phyloP scores from a whole-genome alignment of 2,797 vertebrate genomes.

The Sebastiscus tertius region DNA sequence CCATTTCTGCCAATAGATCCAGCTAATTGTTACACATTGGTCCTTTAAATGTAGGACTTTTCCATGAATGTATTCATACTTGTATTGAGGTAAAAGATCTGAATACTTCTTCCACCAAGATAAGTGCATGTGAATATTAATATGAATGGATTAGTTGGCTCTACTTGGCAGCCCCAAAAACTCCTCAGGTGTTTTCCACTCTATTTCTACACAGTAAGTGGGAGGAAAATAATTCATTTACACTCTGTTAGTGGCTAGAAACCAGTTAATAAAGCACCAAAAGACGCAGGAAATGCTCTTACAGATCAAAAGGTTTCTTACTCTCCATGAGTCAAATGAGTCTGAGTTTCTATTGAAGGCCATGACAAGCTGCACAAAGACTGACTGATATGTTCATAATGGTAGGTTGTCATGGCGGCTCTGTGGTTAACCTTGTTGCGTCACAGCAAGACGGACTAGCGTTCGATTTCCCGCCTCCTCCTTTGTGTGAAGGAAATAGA shows the following conservation, averaged over 20 bases:
- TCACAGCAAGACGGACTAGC: neutral
- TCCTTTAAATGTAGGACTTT: neutral
- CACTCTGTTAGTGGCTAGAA: neutral
- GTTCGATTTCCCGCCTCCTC: neutral
- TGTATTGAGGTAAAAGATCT: neutral
- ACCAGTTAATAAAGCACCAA: slow-evolving; percentile 23
- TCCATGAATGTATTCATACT: neutral
- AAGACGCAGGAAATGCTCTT: too few species aligned
- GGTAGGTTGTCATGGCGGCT: slow-evolving; percentile 7
- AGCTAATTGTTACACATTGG: too few species aligned
- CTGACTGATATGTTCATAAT: slow-evolving; percentile 17
- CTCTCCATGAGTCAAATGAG: slow-evolving; percentile 4
- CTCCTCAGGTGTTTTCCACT: neutral
- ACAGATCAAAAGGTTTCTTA: neutral
- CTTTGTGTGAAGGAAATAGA: slow-evolving; percentile 14
- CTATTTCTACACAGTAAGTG: neutral
- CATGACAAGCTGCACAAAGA: neutral
- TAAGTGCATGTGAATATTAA: slow-evolving; percentile 7
- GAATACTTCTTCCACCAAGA: neutral
- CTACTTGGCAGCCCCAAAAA: neutral
- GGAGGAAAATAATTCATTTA: neutral
- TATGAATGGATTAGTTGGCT: neutral
- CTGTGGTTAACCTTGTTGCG: slow-evolving; percentile 12
- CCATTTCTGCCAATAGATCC: too few species aligned
- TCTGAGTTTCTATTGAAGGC: slow-evolving; percentile 6